phyloP scores from a whole-genome alignment of 2,888 invertebrate species.

The Aricia artaxerxes region DNA sequence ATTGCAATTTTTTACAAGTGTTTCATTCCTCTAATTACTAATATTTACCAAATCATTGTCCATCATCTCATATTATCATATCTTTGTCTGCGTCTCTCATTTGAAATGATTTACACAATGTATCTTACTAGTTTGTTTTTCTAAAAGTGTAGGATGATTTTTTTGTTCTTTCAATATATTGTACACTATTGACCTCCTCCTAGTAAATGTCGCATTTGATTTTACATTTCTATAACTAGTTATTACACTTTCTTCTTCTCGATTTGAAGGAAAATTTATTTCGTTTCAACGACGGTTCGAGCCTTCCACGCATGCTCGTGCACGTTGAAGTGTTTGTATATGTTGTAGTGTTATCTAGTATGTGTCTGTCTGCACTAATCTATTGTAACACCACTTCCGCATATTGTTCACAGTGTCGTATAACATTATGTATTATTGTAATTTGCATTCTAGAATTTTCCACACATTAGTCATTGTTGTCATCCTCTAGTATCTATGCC shows the following conservation, averaged over 20 bases:
- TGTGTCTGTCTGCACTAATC: conserved; percentile 57
- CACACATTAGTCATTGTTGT: conserved; percentile 25
- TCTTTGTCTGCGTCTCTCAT: too few species aligned
- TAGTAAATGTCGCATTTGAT: not conserved
- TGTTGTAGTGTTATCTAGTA: conserved; percentile 46
- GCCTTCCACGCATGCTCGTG: not conserved
- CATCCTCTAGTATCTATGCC: conserved; percentile 18
- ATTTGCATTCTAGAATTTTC: conserved; percentile 30
- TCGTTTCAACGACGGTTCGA: not conserved
- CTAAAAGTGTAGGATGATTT: not conserved
- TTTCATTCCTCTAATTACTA: not conserved
- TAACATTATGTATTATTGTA: conserved; percentile 43
- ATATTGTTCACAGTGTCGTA: conserved; percentile 54
- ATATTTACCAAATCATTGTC: not conserved
- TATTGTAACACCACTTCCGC: conserved; percentile 57
- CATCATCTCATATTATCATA: too few species aligned
- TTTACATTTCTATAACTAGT: not conserved
- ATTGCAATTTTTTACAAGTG: not conserved
- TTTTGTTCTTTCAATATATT: not conserved
- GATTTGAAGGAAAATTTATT: not conserved
- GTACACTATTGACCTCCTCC: not conserved
- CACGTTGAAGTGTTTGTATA: conserved; percentile 4
- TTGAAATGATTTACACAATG: too few species aligned
- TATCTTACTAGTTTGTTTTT: not conserved
- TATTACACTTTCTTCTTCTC: not conserved